These are phyloP conservation scores for Mamestra configurata DNA, from an alignment of 1,140 invertebrate genomes.

Conservation along the genomic window DNA sequence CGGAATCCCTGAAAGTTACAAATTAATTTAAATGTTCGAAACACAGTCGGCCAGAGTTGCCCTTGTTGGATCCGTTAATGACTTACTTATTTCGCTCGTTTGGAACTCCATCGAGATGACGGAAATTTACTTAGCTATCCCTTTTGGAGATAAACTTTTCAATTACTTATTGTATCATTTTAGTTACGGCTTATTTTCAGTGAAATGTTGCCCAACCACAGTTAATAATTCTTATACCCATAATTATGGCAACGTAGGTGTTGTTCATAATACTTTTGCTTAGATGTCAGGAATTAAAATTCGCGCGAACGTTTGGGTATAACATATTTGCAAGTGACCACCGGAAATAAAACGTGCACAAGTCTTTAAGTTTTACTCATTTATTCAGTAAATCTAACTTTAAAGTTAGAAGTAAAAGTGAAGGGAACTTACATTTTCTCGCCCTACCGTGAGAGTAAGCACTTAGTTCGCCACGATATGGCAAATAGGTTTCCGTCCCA, in stretches of 20 bases:
- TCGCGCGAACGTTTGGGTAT: too few species aligned
- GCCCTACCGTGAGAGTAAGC: slow-evolving; percentile 53
- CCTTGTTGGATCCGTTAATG: slow-evolving; percentile 68
- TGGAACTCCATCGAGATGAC: slow-evolving; percentile 52
- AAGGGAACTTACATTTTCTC: slow-evolving; percentile 49
- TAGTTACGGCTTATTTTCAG: not conserved
- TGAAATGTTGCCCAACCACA: not conserved
- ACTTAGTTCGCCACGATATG: slow-evolving; percentile 52
- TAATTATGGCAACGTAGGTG: too few species aligned
- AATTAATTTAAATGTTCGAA: slow-evolving; percentile 81
- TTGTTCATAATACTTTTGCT: too few species aligned
- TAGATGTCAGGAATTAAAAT: too few species aligned
- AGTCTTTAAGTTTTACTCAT: too few species aligned
- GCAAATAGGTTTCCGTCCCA: slow-evolving; percentile 61
- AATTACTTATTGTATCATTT: not conserved
- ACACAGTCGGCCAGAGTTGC: slow-evolving; percentile 63
- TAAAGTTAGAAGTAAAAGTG: slow-evolving; percentile 24
- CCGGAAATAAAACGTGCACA: too few species aligned
- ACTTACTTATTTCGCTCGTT: slow-evolving; percentile 75
- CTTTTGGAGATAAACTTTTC: slow-evolving; percentile 6
- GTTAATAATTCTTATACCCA: too few species aligned
- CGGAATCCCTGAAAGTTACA: slow-evolving; percentile 74
- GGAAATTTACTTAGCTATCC: slow-evolving; percentile 25
- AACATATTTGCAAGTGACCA: too few species aligned
- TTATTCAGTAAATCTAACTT: not conserved